phyloP scores from a whole-genome alignment of 2,113 vertebrate genomes.

The Pollachius pollachius region DNA sequence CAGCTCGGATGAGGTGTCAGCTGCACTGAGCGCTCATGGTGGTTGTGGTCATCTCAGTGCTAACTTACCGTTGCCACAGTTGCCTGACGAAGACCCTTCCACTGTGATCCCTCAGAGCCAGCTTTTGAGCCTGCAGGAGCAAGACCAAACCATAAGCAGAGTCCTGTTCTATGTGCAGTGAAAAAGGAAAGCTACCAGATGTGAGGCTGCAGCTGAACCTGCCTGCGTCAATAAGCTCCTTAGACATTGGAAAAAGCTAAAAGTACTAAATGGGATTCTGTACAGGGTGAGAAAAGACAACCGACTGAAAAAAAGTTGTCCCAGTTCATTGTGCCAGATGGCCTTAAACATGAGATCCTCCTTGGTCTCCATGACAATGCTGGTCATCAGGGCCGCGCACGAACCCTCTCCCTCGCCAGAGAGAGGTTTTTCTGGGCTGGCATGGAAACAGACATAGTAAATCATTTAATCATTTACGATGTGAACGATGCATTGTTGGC shows the following conservation, averaged over 20 bases:
- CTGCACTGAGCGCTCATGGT: too few species aligned
- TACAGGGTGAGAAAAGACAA: slow-evolving; percentile 14
- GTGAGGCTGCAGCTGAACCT: slow-evolving; percentile 5
- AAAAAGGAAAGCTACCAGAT: background rate
- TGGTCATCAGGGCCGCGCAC: slow-evolving; percentile 15
- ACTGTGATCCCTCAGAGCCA: background rate
- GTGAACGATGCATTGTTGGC: slow-evolving; percentile 16
- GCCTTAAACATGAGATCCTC: background rate
- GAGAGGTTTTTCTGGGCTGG: slow-evolving; percentile 33
- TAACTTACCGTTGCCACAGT: background rate
- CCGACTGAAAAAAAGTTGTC: background rate
- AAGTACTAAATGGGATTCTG: background rate
- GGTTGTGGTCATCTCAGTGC: too few species aligned
- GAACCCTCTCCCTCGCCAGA: slow-evolving; percentile 15
- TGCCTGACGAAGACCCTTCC: background rate
- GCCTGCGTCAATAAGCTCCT: background rate
- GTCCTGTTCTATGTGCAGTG: too few species aligned
- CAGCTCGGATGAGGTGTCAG: background rate
- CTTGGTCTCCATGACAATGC: background rate
- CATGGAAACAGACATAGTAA: slow-evolving; percentile 17
- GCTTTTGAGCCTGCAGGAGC: slow-evolving; percentile 7
- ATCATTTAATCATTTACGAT: slow-evolving; percentile 13
- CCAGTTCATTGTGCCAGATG: slow-evolving; percentile 8
- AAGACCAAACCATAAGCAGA: slow-evolving; percentile 4
- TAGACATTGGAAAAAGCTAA: slow-evolving; percentile 6